phyloP scores from a whole-genome alignment of 2,888 invertebrate genomes.

The Blera fallax region DNA sequence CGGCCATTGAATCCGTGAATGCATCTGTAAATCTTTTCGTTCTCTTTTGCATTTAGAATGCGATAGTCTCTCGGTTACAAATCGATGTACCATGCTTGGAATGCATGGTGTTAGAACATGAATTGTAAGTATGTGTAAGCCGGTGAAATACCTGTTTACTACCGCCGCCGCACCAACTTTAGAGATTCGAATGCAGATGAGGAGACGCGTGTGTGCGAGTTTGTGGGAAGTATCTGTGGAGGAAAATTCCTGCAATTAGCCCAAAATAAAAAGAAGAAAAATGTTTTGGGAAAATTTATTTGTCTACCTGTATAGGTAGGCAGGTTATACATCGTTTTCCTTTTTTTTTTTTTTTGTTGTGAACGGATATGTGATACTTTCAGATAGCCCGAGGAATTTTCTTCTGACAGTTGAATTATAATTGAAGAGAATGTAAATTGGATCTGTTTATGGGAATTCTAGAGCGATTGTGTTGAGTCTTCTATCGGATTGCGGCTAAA shows the following conservation, averaged over 20 bases:
- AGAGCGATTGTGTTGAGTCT: too few species aligned
- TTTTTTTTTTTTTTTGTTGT: background rate
- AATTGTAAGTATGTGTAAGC: constrained; percentile 36
- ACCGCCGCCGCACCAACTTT: constrained; percentile 5
- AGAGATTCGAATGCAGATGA: background rate
- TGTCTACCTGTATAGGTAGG: constrained; percentile 43
- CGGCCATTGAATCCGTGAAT: constrained; percentile 51
- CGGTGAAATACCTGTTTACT: constrained; percentile 41
- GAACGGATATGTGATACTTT: constrained; percentile 54
- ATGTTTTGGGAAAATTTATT: constrained; percentile 35
- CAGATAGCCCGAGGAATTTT: constrained; percentile 31
- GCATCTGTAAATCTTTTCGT: constrained; percentile 30
- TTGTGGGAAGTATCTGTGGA: constrained; percentile 40
- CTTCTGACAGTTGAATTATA: constrained; percentile 28
- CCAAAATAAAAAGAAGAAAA: constrained; percentile 12
- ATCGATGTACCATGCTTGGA: constrained; percentile 23
- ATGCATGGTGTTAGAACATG: constrained; percentile 1
- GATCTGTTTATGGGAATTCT: constrained; percentile 42
- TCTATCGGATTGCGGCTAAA: too few species aligned
- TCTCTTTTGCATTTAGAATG: constrained; percentile 9
- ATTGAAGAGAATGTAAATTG: constrained; percentile 42
- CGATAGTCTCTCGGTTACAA: constrained; percentile 33
- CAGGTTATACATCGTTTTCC: constrained; percentile 1
- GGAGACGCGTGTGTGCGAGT: too few species aligned
- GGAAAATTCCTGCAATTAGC: constrained; percentile 59